Conservation (phyloP, 2,888 invertebrate genomes). For the Mythimna impura region DNA sequence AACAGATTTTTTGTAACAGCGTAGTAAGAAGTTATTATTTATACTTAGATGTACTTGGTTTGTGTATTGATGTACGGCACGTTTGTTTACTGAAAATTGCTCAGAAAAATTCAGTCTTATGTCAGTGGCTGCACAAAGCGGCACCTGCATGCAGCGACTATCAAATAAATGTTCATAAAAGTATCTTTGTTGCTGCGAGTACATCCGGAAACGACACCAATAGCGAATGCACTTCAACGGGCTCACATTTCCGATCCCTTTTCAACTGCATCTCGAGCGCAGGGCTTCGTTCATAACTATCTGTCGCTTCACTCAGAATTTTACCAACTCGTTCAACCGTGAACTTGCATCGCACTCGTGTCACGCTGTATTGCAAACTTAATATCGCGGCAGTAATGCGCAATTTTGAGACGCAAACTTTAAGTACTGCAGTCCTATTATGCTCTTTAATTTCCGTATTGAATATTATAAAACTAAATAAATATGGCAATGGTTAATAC, state of each 20-base stretch:
- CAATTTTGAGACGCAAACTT: conserved; percentile 29
- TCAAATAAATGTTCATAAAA: conserved; percentile 67
- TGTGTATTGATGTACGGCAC: neutral
- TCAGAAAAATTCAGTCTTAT: conserved; percentile 21
- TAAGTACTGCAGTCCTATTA: conserved; percentile 1
- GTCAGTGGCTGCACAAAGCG: conserved; percentile 30
- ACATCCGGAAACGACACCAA: conserved; percentile 79
- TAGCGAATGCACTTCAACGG: conserved; percentile 79
- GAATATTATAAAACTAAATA: neutral
- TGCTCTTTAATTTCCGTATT: neutral
- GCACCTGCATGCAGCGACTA: conserved; percentile 53
- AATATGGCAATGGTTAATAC: conserved; percentile 19
- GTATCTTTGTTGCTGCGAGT: conserved; percentile 66
- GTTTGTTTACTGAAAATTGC: conserved; percentile 2
- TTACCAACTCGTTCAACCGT: conserved; percentile 79
- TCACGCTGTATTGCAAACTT: conserved; percentile 47
- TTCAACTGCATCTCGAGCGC: conserved; percentile 72
- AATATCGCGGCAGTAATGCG: conserved; percentile 49
- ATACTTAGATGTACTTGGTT: conserved; percentile 9
- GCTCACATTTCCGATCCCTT: conserved; percentile 79
- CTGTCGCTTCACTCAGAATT: conserved; percentile 76
- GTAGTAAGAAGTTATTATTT: conserved; percentile 33
- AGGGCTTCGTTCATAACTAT: conserved; percentile 76
- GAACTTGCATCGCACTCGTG: conserved; percentile 67
- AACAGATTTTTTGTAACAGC: conserved; percentile 47